Base-by-base conservation (phyloP, 2,888 invertebrate genomes). In the Neuroscelio doddi region DNA sequence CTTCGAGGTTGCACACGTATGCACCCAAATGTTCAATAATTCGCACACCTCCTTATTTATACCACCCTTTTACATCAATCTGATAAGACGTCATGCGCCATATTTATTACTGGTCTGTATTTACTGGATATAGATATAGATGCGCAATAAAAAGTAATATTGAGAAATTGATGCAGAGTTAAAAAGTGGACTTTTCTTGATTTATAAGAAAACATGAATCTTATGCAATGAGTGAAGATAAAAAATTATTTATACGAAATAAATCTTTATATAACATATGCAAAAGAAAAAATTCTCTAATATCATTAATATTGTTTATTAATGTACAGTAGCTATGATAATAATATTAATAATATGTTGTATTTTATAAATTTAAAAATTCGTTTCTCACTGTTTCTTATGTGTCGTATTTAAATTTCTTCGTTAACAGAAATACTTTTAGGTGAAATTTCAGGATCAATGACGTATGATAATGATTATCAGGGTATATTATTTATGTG, bases 21-120 rank as follows among this genome's bases (percentile, higher is more conserved):
- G n/a, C n/a, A n/a, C n/a, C n/a, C n/a, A n/a, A n/a, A n/a, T n/a
- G n/a, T n/a, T n/a, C n/a, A n/a, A n/a, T n/a, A n/a, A n/a, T n/a
- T n/a, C n/a, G n/a, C n/a, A n/a, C n/a, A n/a, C n/a, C n/a, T n/a
- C n/a, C n/a, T n/a, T n/a, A n/a, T n/a, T n/a, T n/a, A 5, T 5
- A 5, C 46, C 49, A 56, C 45, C 46, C 53, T 39, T 30, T 57
- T 32, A 47, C 50, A 36, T 21, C 51, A 29, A 34, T 36, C 50
- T 50, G 65, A 66, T 66, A 69, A 64, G 46, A 61, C 70, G 70
- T 72, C 67, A 68, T 69, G 70, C 74, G 72, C 69, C 74, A 76
- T 77, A 72, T 80, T 72, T 76, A 77, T 76, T 78, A 79, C 77
- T 74, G 72, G 72, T 64, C 57, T 62, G 53, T 57, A 59, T 64